Evolutionary conservation across 2,113 vertebrate species (phyloP).

Genomic region (Tichodroma muraria): DNA sequence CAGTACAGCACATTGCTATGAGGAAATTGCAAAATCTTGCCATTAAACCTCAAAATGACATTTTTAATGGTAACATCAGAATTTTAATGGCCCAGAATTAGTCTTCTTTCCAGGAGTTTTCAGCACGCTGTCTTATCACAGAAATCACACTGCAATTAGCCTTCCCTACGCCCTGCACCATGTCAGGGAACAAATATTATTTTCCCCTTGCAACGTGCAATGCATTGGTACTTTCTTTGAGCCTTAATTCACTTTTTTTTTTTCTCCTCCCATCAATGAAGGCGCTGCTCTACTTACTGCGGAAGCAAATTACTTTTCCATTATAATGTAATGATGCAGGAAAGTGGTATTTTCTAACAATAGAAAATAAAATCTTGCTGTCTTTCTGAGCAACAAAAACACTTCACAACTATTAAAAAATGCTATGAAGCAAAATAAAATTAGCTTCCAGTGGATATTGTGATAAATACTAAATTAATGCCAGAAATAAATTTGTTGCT

Average conservation of each 20-base stretch:
- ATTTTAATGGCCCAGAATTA: constrained; percentile 22
- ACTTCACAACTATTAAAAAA: not conserved
- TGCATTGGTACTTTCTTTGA: constrained; percentile 15
- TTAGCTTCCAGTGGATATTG: not conserved
- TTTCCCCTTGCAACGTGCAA: not conserved
- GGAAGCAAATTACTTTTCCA: constrained; percentile 38
- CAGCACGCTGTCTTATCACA: not conserved
- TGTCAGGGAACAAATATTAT: not conserved
- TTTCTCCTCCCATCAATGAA: not conserved
- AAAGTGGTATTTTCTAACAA: constrained; percentile 20
- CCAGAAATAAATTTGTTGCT: not conserved
- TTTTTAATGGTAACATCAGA: constrained; percentile 6
- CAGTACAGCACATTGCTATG: not conserved
- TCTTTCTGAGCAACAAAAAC: constrained; percentile 30
- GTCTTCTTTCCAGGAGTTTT: not conserved
- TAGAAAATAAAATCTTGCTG: not conserved
- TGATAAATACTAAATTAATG: not conserved
- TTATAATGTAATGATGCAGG: constrained; percentile 9
- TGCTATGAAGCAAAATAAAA: not conserved
- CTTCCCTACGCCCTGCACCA: not conserved
- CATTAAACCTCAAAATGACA: not conserved
- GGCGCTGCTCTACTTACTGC: constrained; percentile 1
- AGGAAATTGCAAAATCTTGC: not conserved
- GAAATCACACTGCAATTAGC: constrained; percentile 46
- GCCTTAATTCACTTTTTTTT: not conserved